Percentiles rank a stretch among this genome's conserved stretches.
phyloP scores from a whole-genome alignment of 2,888 invertebrate genomes.

The Drosophila kuntzei region DNA sequence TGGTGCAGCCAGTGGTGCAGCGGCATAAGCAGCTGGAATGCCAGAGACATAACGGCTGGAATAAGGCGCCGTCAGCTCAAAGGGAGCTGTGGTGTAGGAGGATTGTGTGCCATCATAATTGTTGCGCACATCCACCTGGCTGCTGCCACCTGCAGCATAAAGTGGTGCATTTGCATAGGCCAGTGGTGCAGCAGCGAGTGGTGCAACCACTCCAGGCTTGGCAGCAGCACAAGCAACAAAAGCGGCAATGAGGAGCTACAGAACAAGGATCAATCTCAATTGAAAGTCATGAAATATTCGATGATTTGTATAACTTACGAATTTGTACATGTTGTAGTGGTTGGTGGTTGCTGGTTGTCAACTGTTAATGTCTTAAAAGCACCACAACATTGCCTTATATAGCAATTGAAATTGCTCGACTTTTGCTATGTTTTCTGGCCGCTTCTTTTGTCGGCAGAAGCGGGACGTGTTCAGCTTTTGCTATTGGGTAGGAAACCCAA shows the following conservation, averaged over 20 bases:
- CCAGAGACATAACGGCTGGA: conserved; percentile 82
- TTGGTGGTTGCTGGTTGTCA: conserved; percentile 47
- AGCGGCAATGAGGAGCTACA: conserved; percentile 73
- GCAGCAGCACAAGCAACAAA: conserved; percentile 71
- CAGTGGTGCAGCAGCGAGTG: conserved; percentile 40
- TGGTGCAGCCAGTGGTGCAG: conserved; percentile 57
- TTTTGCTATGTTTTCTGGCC: conserved; percentile 39
- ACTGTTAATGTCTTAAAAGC: conserved; percentile 58
- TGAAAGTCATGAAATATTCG: background rate
- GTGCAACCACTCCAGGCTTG: conserved; percentile 68
- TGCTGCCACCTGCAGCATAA: conserved; percentile 81
- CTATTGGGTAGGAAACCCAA: conserved; percentile 55
- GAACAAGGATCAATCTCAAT: background rate
- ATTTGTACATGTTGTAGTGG: conserved; percentile 77
- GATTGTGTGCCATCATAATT: conserved; percentile 82
- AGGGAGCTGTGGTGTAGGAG: conserved; percentile 83
- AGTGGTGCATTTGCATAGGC: conserved; percentile 85
- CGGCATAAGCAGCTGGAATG: conserved; percentile 65
- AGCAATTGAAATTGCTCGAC: conserved; percentile 56
- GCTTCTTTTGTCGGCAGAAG: conserved; percentile 44
- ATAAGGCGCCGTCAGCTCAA: conserved; percentile 76
- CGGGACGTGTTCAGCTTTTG: conserved; percentile 54
- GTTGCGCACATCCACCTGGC: conserved; percentile 82
- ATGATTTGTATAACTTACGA: conserved; percentile 68
- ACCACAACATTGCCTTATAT: conserved; percentile 66